Base-by-base conservation (phyloP, 2,888 invertebrate species). In the Physocephala rufipes region DNA sequence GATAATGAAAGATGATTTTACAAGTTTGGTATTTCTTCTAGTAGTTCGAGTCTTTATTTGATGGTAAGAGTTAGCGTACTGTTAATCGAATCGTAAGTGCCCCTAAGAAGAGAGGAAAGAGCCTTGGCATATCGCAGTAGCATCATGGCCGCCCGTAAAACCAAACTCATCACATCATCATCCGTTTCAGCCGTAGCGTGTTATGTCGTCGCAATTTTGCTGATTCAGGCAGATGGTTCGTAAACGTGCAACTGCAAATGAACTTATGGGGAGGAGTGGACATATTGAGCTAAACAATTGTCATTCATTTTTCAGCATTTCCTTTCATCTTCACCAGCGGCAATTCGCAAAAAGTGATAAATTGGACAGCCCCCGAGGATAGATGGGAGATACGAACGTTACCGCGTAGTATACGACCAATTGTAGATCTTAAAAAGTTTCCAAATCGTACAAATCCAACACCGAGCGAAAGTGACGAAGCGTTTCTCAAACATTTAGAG, bases 341-440 rank as follows among this genome's bases (percentile, higher is more conserved):
- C 21, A 80, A 80, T 9, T 68, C 79, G 13, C 78, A 79, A 2
- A 79, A 81, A 30, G 77, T 80, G n/a, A 78, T 83, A 2, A 84
- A 84, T 72, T 86, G 85, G 85, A 82, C 81, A 13, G 77, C 78
- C 61, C 83, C 85, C 9, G 79, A 78, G 67, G 84, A 85, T 51
- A 78, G 80, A 47, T 86, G 86, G 86, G 79, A 79, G 67, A 80
- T 86, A 30, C 80, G 81, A 59, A 79, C 77, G 70, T 77, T 80
- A 24, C 86, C 86, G 13, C 81, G 86, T 2, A 86, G 86, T 75
- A 83, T 86, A 62, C 76, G 77, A 53, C 87, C 87, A 2, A 86
- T 84, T 73, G 69, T 86, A 5, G 79, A 82, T 9, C 70, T 83
- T 1, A 79, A 76, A 72, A 77, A 81, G 24, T 81, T 78, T 70